Evolutionary conservation across 1,140 invertebrate species (phyloP), one percentile per base, ranked within the genome.

Genomic region (Drosophila kikkawai): DNA sequence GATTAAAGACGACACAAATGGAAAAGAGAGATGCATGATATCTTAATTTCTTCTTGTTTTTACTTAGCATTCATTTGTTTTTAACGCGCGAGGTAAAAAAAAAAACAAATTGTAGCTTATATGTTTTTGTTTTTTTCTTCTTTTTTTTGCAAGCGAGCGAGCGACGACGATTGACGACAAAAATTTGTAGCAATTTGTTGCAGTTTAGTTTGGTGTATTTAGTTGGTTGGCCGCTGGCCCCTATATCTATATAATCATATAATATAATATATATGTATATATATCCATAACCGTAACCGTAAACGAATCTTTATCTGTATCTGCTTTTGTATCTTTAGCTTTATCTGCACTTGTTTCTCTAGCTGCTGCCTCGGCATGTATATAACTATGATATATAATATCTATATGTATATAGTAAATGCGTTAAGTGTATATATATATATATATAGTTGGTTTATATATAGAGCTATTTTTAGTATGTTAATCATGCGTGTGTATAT

Each of bases 131-230:
- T 22, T 8, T 12, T 29, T 47, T 13, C 7, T 47, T 47, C 0
- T 0, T 48, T n/a, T 4, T 29, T 66, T 64, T 75, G 67, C 69
- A 73, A 73, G 69, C 69, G 67, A 71, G 68, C 66, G 68, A 71
- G 68, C 67, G 69, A 58, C 50, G 68, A 71, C 69, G 75, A 77
- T 78, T 77, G 65, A 78, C 75, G 76, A 83, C 51, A 86, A 84
- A 81, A 87, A 87, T 87, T 87, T 87, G 83, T 87, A 87, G 80
- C 83, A 87, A 87, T 87, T 87, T 87, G 83, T 87, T 86, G 83
- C 83, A 87, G 51, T 87, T 87, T 87, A 87, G 83, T 87, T 87
- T 87, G 84, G 80, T 88, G 84, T 87, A 71, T 84, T 66, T 87
- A 88, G 84, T 88, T 86, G 56, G 57, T 84, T 84, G 84, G 84